Percentiles rank a stretch among this genome's conserved stretches.
These are phyloP conservation scores for Fopius arisanus DNA, from an alignment of 1,140 invertebrate species.

Conservation along the genomic window DNA sequence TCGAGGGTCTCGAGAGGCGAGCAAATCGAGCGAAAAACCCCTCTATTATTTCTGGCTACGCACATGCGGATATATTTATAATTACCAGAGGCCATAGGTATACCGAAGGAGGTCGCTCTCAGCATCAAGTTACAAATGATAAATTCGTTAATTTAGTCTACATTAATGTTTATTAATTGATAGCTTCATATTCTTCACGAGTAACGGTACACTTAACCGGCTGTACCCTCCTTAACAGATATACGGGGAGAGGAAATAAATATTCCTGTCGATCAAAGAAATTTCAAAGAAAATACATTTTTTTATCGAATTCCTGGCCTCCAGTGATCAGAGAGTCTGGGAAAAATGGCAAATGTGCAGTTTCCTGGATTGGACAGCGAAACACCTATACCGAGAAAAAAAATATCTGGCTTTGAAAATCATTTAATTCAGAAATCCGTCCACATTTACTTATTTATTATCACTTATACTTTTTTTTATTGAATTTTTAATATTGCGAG, in stretches of 20 bases:
- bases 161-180: neutral
- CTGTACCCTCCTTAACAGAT: slow-evolving; percentile 1
- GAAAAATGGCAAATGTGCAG: neutral
- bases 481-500: neutral
- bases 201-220: neutral
- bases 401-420: no score
- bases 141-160: neutral
- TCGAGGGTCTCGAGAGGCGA: neutral
- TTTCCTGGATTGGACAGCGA: neutral
- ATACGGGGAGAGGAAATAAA: neutral
- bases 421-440: no score
- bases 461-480: no score
- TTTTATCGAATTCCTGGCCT: slow-evolving; percentile 15
- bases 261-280: no score
- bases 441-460: no score
- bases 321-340: neutral
- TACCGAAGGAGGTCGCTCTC: neutral
- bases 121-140: neutral
- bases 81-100: slow-evolving; percentile 15
- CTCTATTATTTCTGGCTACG: slow-evolving; percentile 23
- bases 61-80: slow-evolving; percentile 23
- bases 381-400: no score
- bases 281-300: no score
- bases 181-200: neutral
- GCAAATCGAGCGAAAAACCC: slow-evolving; percentile 7